phyloP scores from a whole-genome alignment of 1,140 invertebrate genomes.

The Diorhabda sublineata region DNA sequence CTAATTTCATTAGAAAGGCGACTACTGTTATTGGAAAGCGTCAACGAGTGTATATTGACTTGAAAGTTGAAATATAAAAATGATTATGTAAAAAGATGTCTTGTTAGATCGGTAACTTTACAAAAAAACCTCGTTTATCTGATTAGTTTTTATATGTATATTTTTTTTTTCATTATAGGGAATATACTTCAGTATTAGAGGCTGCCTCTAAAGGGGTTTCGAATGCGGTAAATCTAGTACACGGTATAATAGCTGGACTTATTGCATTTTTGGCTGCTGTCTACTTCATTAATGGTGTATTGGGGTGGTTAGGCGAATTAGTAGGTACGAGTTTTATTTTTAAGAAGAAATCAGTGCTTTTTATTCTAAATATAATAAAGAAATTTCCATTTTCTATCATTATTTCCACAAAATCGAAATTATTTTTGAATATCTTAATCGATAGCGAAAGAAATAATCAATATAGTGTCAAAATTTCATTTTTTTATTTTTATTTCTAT shows the following conservation, averaged over 20 bases:
- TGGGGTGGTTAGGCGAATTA: slow-evolving; percentile 75
- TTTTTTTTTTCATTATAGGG: slow-evolving; percentile 51
- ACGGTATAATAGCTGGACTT: slow-evolving; percentile 86
- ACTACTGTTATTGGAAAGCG: too few species aligned
- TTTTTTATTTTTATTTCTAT: too few species aligned
- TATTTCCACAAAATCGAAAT: background rate
- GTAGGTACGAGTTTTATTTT: slow-evolving; percentile 57
- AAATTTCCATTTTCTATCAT: background rate
- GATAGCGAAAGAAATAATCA: background rate
- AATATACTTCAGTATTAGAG: slow-evolving; percentile 78
- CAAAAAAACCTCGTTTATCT: too few species aligned
- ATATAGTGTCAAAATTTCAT: too few species aligned
- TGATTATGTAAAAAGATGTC: too few species aligned
- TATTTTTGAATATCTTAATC: background rate
- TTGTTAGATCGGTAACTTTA: too few species aligned
- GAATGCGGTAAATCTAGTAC: slow-evolving; percentile 74
- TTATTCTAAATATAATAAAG: background rate
- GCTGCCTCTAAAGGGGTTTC: slow-evolving; percentile 85
- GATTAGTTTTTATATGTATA: background rate
- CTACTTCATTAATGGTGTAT: slow-evolving; percentile 73
- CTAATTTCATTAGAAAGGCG: too few species aligned
- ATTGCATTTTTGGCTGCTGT: slow-evolving; percentile 88
- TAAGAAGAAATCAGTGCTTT: background rate
- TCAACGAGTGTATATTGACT: too few species aligned
- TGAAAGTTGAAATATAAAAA: too few species aligned